Conservation (phyloP, 2,113 vertebrate genomes). For the Myanophis thanlyinensis region DNA sequence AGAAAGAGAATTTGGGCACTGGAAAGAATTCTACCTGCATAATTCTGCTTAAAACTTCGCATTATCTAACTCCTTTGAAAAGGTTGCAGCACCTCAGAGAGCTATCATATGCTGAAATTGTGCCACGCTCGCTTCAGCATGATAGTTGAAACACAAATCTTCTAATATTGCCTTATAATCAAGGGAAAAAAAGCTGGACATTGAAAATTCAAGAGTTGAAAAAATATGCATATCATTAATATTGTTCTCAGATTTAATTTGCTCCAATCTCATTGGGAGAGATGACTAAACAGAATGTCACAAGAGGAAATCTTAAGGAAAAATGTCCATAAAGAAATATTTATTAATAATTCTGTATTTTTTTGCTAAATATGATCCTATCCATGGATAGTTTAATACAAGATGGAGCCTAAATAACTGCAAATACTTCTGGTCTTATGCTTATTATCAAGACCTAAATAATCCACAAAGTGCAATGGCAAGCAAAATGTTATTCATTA, state of each 20-base stretch:
- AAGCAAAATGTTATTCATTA: neutral
- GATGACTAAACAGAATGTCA: neutral
- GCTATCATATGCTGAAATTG: neutral
- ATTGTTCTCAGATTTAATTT: neutral
- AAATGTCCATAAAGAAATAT: neutral
- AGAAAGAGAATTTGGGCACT: neutral
- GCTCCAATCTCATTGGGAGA: neutral
- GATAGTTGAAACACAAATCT: neutral
- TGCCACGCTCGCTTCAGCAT: neutral
- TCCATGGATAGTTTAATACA: neutral
- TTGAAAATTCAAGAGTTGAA: neutral
- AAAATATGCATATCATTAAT: neutral
- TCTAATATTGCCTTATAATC: neutral
- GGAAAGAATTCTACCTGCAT: neutral
- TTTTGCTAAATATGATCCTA: neutral
- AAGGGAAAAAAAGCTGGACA: neutral
- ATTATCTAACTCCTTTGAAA: neutral
- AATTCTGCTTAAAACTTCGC: neutral
- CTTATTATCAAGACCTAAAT: neutral
- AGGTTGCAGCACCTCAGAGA: conserved; percentile 6
- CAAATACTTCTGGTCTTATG: neutral
- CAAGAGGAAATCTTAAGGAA: neutral
- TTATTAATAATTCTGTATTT: neutral
- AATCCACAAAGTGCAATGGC: neutral
- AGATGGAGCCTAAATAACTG: neutral